These are phyloP conservation scores for Brachypodius melanocephalos DNA, from an alignment of 2,113 vertebrate species.

Conservation along the genomic window DNA sequence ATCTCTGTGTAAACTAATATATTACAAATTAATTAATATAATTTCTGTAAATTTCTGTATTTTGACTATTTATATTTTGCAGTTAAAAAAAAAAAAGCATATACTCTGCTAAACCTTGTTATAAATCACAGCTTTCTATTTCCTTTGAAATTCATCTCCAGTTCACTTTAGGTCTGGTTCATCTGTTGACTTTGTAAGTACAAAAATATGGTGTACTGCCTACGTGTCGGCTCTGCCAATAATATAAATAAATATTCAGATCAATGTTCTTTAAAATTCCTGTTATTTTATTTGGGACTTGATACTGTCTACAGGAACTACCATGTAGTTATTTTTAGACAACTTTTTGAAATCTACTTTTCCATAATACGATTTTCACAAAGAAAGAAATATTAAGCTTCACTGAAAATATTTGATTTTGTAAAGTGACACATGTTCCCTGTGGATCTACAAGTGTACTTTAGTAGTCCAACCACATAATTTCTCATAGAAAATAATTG, in stretches of 20 bases:
- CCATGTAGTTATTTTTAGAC: background rate
- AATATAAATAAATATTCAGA: background rate
- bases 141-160: background rate
- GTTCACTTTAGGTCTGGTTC: background rate
- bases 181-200: background rate
- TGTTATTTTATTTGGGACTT: background rate
- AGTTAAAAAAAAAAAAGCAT: background rate
- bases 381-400: background rate
- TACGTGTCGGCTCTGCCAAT: background rate
- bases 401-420: background rate
- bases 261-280: background rate
- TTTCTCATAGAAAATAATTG: constrained; percentile 2
- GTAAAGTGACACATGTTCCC: background rate
- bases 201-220: background rate
- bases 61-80: background rate
- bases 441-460: background rate
- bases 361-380: background rate
- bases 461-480: background rate
- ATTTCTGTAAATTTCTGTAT: background rate
- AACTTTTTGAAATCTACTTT: background rate
- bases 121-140: background rate
- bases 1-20: background rate
- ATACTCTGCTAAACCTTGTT: background rate
- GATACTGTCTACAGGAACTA: background rate
- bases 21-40: background rate